Evolutionary conservation across 2,113 vertebrate species (phyloP).

Genomic region (Macrotis lagotis): DNA sequence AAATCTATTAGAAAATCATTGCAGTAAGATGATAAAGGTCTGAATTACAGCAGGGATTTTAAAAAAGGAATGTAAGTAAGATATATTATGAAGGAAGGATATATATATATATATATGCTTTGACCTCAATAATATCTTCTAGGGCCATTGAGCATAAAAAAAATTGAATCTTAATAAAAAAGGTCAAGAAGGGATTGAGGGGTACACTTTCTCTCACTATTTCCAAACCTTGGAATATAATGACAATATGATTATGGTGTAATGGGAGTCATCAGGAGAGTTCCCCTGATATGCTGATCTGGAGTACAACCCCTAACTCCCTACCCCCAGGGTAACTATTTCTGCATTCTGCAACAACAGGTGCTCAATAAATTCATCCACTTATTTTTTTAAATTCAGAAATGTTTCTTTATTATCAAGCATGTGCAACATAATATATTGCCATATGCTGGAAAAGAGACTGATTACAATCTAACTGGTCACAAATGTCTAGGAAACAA

Average conservation of each 20-base stretch:
- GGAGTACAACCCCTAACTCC: not conserved
- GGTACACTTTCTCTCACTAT: not conserved
- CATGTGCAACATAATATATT: not conserved
- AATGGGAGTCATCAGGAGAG: not conserved
- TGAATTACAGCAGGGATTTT: not conserved
- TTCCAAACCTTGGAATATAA: not conserved
- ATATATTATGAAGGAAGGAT: not conserved
- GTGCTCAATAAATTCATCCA: not conserved
- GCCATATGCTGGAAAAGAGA: not conserved
- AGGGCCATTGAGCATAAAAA: not conserved
- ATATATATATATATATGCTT: not conserved
- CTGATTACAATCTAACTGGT: conserved; percentile 3
- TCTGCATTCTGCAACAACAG: not conserved
- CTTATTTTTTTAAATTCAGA: conserved; percentile 3
- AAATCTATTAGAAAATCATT: too few species aligned
- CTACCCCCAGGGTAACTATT: not conserved
- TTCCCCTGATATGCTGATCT: not conserved
- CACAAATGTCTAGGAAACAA: not conserved
- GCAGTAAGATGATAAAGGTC: not conserved
- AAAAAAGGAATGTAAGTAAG: not conserved
- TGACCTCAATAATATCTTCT: not conserved
- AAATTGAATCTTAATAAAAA: not conserved
- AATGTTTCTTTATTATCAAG: not conserved
- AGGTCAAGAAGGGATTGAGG: not conserved
- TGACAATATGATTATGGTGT: not conserved